Base-by-base conservation (phyloP, 2,888 invertebrate genomes). In the Rhagium mordax region DNA sequence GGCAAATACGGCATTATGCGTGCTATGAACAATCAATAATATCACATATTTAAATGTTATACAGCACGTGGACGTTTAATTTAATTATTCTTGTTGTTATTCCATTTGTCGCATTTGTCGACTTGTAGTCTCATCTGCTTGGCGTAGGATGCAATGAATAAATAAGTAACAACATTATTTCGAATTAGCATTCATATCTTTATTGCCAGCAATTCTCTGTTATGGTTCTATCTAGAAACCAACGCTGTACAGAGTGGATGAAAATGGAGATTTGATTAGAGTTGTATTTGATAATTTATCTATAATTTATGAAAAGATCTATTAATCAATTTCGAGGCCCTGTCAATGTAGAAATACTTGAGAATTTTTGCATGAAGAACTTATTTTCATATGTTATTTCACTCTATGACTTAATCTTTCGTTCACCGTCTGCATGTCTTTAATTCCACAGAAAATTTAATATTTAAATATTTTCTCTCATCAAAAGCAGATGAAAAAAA, bases 31-130 rank as follows among this genome's bases (percentile, higher is more conserved):
- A 53, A 65, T 33, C 65, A 65, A 20, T 65, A 65, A 27, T 53
- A 65, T 68, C 62, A 67, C 62, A 61, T 72, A 72, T 72, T 72
- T 67, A 72, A 72, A 72, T 72, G 55, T 55, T 48, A 72, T 72
- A 48, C 67, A 62, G 68, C 55, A 72, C 72, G 72, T 72, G 72
- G 61, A 62, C 29, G 72, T 27, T 57, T 74, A 72, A 78, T 77
- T 74, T 77, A 74, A 78, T 78, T 78, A 78, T 76, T 75, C 65
- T 72, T 47, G 66, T 69, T 73, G 59, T 53, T 62, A n/a, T 49
- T 47, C 67, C 65, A 71, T 74, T 77, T 74, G 77, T 62, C 62
- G 49, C 68, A 71, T 74, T 77, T 74, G 77, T 62, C 62, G 49
- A 49, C 49, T 7, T 21, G 41, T 77, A 66, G 72, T 74, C 74